These are phyloP conservation scores for Agrotis puta DNA, from an alignment of 2,888 invertebrate species.

Conservation along the genomic window DNA sequence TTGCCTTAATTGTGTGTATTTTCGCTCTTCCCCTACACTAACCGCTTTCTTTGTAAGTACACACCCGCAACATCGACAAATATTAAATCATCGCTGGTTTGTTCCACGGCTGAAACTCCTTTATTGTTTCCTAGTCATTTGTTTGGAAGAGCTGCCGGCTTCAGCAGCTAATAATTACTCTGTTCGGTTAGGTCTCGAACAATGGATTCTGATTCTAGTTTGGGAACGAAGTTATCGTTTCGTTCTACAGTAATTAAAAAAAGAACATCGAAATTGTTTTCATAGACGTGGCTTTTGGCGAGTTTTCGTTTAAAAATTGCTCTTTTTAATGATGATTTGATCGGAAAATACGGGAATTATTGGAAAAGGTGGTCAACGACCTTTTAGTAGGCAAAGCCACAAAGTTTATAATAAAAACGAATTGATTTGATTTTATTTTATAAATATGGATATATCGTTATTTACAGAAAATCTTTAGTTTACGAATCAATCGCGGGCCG, in stretches of 20 bases:
- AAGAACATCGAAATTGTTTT: background rate
- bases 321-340: too few relatives aligned
- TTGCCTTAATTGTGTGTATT: too few relatives aligned
- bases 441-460: too few relatives aligned
- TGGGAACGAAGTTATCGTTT: background rate
- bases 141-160: constrained; percentile 42
- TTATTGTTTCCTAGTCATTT: constrained; percentile 52
- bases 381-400: too few relatives aligned
- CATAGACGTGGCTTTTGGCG: background rate
- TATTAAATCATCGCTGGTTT: constrained; percentile 36
- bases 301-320: background rate
- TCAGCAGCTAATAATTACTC: constrained; percentile 50
- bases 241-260: background rate
- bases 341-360: too few relatives aligned
- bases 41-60: constrained; percentile 6
- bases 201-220: constrained; percentile 32
- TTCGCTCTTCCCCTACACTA: too few relatives aligned
- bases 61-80: constrained; percentile 35
- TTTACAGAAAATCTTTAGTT: too few relatives aligned
- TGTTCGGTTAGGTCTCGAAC: constrained; percentile 14
- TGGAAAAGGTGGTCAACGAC: too few relatives aligned
- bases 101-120: constrained; percentile 30
- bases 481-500: too few relatives aligned
- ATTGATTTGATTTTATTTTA: too few relatives aligned
- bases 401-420: too few relatives aligned